phyloP scores from a whole-genome alignment of 2,888 invertebrate genomes.

The Cylindroiulus punctatus region DNA sequence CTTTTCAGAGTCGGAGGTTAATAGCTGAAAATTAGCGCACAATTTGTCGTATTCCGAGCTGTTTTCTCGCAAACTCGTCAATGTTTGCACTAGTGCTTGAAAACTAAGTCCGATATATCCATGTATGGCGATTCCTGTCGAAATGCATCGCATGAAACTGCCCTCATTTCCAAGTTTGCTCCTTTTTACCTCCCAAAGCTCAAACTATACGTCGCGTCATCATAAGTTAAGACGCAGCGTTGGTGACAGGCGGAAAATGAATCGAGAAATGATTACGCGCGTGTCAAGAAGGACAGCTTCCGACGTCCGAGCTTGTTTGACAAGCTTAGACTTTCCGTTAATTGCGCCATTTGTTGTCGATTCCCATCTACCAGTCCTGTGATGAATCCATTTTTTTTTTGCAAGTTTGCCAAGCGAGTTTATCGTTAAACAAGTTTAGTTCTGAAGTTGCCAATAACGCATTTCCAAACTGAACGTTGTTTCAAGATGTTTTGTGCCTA shows the following conservation, averaged over 20 bases:
- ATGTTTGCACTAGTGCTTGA: slow-evolving; percentile 19
- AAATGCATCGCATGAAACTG: background rate
- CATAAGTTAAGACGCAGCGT: slow-evolving; percentile 10
- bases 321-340: slow-evolving; percentile 5
- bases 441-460: too few species aligned
- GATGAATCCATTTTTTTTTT: background rate
- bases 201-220: background rate
- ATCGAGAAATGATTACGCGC: slow-evolving; percentile 16
- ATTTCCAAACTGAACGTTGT: too few species aligned
- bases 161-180: background rate
- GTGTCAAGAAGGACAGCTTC: background rate
- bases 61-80: background rate
- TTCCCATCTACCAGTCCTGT: background rate
- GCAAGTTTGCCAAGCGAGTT: background rate
- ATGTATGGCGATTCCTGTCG: background rate
- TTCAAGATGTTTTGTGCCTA: too few species aligned
- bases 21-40: slow-evolving; percentile 23
- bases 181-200: background rate
- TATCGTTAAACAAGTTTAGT: background rate
- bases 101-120: background rate
- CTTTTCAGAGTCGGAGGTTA: slow-evolving; percentile 22
- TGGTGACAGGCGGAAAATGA: background rate
- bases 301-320: background rate
- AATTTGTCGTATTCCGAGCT: background rate
- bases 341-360: slow-evolving; percentile 29